Percentiles rank a stretch among this genome's conserved stretches.
Evolutionary conservation across 2,888 invertebrate genomes (phyloP).

Genomic region (Biston betularia): DNA sequence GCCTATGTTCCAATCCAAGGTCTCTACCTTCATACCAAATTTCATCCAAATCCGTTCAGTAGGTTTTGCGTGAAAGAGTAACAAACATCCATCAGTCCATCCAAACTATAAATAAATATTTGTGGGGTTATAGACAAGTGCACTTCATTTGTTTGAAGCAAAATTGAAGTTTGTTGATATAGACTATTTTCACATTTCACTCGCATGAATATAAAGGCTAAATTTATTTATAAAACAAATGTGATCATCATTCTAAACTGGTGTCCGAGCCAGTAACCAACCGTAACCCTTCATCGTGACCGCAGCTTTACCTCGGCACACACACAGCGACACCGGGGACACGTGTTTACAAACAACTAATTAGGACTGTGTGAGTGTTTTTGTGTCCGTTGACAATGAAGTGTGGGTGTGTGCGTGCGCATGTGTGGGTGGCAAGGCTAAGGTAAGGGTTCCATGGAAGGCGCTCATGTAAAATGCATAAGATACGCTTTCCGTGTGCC

Average conservation of each 20-base stretch:
- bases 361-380: conserved; percentile 71
- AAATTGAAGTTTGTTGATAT: too few relatives aligned
- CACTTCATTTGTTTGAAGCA: too few relatives aligned
- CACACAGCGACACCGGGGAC: conserved; percentile 53
- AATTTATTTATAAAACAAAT: not conserved
- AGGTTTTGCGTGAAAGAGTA: too few relatives aligned
- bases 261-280: conserved; percentile 17
- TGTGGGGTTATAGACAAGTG: too few relatives aligned
- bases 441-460: conserved; percentile 45
- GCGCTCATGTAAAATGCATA: conserved; percentile 89
- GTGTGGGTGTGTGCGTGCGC: conserved; percentile 50
- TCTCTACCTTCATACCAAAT: too few relatives aligned
- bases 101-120: too few relatives aligned
- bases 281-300: conserved; percentile 34
- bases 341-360: conserved; percentile 81
- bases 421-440: conserved; percentile 52
- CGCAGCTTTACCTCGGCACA: conserved; percentile 51
- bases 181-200: not conserved
- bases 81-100: too few relatives aligned
- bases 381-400: conserved; percentile 59
- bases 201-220: not conserved
- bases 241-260: not conserved
- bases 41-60: too few relatives aligned
- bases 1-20: too few relatives aligned
- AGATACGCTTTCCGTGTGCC: conserved; percentile 77